Evolutionary conservation across 2,113 vertebrate genomes (phyloP), one percentile per base, ranked within the genome.

Genomic region (Sebastes fasciatus): DNA sequence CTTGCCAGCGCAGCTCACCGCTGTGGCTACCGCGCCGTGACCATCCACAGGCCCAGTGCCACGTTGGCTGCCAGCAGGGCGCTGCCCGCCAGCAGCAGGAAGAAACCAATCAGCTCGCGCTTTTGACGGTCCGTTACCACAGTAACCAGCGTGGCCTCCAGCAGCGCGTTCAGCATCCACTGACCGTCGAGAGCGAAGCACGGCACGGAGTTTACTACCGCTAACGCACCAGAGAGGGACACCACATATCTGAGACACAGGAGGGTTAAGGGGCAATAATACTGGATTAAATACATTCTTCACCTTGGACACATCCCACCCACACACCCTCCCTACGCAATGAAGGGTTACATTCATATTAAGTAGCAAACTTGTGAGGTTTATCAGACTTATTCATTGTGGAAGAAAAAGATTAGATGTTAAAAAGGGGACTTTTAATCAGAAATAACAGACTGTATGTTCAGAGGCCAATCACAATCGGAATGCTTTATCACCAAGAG

Each of bases 171-270:
- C 80, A 99, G 94, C 95, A 99, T 99, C 98, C 98, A 99, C 87
- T 99, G 98, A 10, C 98, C 98, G 55, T 99, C 98, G 84, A 99
- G 94, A 34, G 98, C 98, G 0, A 99, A 99, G 91, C 98, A 99
- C 5, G 98, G 98, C 34, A 99, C 98, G 0, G 98, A 97, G 89
- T 99, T 99, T 64, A 99, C 97, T 57, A 99, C 98, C 4, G 98
- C 98, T 77, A 99, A 88, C 2, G 98, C 98, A 43, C 98, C 98
- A 0, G 98, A 99, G 0, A 99, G 95, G 43, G 98, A 99, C 78
- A 99, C 96, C 62, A 99, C 88, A 17, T 99, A 99, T 89, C 98
- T 99, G 92, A 90, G 68, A 26, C 54, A 1, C 8, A 19, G 6
- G 1, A 0, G 14, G 12, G 91, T 88, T 87, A 94, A 95, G 91